These are phyloP conservation scores for Cordylochernes scorpioides DNA, from an alignment of 2,888 invertebrate species.

Conservation along the genomic window DNA sequence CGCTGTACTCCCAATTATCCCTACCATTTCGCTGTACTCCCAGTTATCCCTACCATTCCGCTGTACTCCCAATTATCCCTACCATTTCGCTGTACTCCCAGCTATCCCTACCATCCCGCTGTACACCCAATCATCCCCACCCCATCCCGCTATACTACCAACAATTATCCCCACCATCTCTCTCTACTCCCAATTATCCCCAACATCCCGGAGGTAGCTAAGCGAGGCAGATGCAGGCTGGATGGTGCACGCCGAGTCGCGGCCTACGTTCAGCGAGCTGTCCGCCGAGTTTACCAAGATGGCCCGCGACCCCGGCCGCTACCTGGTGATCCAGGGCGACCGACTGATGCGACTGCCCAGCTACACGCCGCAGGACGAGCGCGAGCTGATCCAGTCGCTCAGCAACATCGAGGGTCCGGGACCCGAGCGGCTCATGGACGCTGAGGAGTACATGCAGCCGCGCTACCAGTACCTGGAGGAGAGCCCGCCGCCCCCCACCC, in stretches of 20 bases:
- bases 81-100: no score
- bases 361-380: slow-evolving; percentile 44
- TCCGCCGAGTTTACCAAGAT: slow-evolving; percentile 81
- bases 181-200: no score
- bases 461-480: slow-evolving; percentile 27
- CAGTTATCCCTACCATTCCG: no score
- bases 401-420: slow-evolving; percentile 41
- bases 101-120: no score
- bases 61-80: no score
- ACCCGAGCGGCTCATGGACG: slow-evolving; percentile 50
- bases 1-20: no score
- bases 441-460: slow-evolving; percentile 73
- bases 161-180: no score
- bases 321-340: slow-evolving; percentile 73
- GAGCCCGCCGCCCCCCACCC: slow-evolving; percentile 29
- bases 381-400: slow-evolving; percentile 46
- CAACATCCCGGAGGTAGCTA: no score
- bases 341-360: slow-evolving; percentile 61
- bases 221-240: no score
- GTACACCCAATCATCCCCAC: no score
- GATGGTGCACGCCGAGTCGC: slow-evolving; percentile 80
- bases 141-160: no score
- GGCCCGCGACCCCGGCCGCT: slow-evolving; percentile 81
- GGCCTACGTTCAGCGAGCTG: slow-evolving; percentile 76
- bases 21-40: no score